These are phyloP conservation scores for Monopis laevigella DNA, from an alignment of 2,888 invertebrate species.

Conservation along the genomic window DNA sequence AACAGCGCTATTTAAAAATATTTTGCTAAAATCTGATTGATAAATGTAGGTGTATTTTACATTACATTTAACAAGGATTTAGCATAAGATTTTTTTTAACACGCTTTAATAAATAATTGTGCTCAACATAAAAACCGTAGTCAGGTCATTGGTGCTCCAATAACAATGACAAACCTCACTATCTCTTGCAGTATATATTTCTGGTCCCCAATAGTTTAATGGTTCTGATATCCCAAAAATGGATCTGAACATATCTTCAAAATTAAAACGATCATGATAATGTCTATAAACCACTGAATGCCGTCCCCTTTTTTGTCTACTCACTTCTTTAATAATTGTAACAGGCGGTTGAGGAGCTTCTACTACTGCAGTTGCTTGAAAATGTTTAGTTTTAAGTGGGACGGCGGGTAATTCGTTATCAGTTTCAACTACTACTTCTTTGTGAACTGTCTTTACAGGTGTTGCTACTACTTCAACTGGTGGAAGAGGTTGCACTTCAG, in stretches of 20 bases:
- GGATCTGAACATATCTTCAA: slow-evolving; percentile 30
- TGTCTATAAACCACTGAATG: slow-evolving; percentile 16
- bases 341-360: slow-evolving; percentile 22
- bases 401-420: slow-evolving; percentile 36
- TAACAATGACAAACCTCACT: slow-evolving; percentile 6
- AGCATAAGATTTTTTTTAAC: too few species aligned
- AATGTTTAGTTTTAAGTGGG: slow-evolving; percentile 20
- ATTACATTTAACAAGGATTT: too few species aligned
- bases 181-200: not conserved
- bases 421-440: slow-evolving; percentile 32
- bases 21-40: too few species aligned
- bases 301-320: slow-evolving; percentile 26
- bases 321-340: slow-evolving; percentile 45
- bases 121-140: too few species aligned
- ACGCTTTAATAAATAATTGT: too few species aligned
- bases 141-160: slow-evolving; percentile 2
- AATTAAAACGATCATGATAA: slow-evolving; percentile 22
- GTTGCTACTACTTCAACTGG: slow-evolving; percentile 19
- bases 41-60: too few species aligned
- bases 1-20: too few species aligned
- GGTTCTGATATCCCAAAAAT: slow-evolving; percentile 28
- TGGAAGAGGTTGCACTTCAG: slow-evolving; percentile 22
- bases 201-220: slow-evolving; percentile 6
- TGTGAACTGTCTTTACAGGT: slow-evolving; percentile 27
- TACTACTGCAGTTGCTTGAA: slow-evolving; percentile 25